phyloP scores from a whole-genome alignment of 2,888 invertebrate genomes.

The Clostera curtula region DNA sequence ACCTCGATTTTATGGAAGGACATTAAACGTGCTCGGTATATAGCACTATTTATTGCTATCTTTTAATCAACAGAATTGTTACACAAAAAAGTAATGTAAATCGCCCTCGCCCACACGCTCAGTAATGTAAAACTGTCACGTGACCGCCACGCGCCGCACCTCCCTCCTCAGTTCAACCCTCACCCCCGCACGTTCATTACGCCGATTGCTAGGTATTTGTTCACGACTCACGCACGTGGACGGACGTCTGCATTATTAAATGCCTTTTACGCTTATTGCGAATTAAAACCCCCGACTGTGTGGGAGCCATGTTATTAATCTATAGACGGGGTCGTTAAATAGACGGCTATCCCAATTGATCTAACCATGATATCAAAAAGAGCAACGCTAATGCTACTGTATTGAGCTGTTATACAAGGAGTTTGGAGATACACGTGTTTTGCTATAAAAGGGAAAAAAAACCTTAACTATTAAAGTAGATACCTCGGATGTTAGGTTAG shows the following conservation, averaged over 20 bases:
- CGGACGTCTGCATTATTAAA: slow-evolving; percentile 73
- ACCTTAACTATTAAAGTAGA: too few species aligned
- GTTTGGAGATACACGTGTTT: too few species aligned
- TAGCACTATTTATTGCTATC: slow-evolving; percentile 20
- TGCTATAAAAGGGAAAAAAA: too few species aligned
- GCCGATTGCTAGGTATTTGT: slow-evolving; percentile 66
- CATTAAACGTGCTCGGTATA: too few species aligned
- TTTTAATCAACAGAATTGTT: slow-evolving; percentile 34
- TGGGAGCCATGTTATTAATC: slow-evolving; percentile 54
- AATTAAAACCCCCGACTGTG: slow-evolving; percentile 49
- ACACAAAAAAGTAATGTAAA: slow-evolving; percentile 46
- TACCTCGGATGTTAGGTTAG: too few species aligned
- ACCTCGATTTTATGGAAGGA: too few species aligned
- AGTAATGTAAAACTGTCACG: slow-evolving; percentile 63
- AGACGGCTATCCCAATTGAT: slow-evolving; percentile 32
- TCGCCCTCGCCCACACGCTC: slow-evolving; percentile 39
- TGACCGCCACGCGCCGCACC: slow-evolving; percentile 55
- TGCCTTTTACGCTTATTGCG: slow-evolving; percentile 73
- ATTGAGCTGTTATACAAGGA: too few species aligned
- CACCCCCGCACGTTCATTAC: slow-evolving; percentile 59
- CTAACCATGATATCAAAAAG: slow-evolving; percentile 31
- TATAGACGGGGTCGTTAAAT: slow-evolving; percentile 24
- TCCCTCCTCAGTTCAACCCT: slow-evolving; percentile 17
- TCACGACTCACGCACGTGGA: slow-evolving; percentile 55
- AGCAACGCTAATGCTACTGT: slow-evolving; percentile 29